These are phyloP conservation scores for Caenorhabditis brenneri DNA, from an alignment of 1,140 invertebrate species.

Conservation along the genomic window DNA sequence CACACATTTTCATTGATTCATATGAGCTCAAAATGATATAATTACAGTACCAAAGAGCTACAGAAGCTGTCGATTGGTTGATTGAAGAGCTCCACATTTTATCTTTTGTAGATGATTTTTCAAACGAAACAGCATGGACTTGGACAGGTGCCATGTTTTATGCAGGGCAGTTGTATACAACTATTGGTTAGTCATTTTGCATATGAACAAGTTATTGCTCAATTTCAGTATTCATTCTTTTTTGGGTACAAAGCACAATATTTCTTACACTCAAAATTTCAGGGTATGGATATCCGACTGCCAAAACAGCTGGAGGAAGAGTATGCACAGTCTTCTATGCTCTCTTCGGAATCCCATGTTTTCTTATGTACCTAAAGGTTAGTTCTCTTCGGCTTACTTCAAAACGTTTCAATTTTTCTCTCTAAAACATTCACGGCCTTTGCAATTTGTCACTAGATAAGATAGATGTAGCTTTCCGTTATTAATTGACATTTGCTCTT, in stretches of 20 bases:
- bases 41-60: slow-evolving; percentile 62
- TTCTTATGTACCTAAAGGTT: slow-evolving; percentile 65
- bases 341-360: slow-evolving; percentile 68
- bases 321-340: slow-evolving; percentile 68
- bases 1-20: background rate
- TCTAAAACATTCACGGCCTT: background rate
- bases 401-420: too few relatives aligned
- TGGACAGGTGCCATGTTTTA: slow-evolving; percentile 70
- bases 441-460: slow-evolving; percentile 5
- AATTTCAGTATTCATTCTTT: too few relatives aligned
- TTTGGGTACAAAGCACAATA: too few relatives aligned
- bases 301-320: slow-evolving; percentile 63
- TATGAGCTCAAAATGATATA: background rate
- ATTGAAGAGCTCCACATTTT: slow-evolving; percentile 68
- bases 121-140: slow-evolving; percentile 62
- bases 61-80: slow-evolving; percentile 67
- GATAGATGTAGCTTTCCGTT: background rate
- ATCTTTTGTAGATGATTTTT: slow-evolving; percentile 60
- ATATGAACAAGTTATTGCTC: slow-evolving; percentile 43
- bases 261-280: slow-evolving; percentile 35
- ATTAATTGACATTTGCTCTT: slow-evolving; percentile 17
- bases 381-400: background rate
- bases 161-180: slow-evolving; percentile 70
- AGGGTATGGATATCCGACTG: slow-evolving; percentile 67
- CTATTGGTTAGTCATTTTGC: slow-evolving; percentile 59